These are phyloP conservation scores for Colletes collaris DNA, from an alignment of 2,888 invertebrate species.

Conservation along the genomic window DNA sequence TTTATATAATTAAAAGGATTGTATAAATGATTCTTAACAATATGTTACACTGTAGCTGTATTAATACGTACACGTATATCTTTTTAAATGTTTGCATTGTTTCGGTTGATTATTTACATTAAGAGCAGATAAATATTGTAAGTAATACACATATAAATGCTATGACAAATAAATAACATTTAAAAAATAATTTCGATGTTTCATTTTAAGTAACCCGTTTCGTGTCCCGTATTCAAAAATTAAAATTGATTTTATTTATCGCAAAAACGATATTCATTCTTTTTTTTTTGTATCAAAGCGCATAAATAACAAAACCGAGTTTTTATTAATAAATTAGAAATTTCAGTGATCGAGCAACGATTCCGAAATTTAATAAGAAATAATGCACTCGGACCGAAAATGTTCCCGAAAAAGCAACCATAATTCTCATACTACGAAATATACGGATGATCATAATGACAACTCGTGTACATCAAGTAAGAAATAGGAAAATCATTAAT, in stretches of 20 bases:
- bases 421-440: neutral
- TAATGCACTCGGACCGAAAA: neutral
- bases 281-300: conserved; percentile 1
- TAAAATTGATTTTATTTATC: neutral
- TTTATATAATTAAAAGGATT: conserved; percentile 30
- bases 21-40: conserved; percentile 21
- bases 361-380: conserved; percentile 1
- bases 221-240: neutral
- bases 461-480: conserved; percentile 8
- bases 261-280: neutral
- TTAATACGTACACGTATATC: conserved; percentile 28
- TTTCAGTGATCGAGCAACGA: neutral
- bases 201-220: neutral
- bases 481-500: neutral
- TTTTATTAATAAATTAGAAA: conserved; percentile 1
- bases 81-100: conserved; percentile 38
- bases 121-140: conserved; percentile 37
- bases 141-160: conserved; percentile 21
- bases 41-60: conserved; percentile 23
- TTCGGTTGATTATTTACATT: conserved; percentile 41
- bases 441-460: neutral
- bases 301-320: too few relatives aligned
- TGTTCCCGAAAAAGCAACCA: neutral
- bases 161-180: conserved; percentile 46
- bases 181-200: conserved; percentile 11